phyloP scores from a whole-genome alignment of 2,888 invertebrate species.

The Synergus itoensis region DNA sequence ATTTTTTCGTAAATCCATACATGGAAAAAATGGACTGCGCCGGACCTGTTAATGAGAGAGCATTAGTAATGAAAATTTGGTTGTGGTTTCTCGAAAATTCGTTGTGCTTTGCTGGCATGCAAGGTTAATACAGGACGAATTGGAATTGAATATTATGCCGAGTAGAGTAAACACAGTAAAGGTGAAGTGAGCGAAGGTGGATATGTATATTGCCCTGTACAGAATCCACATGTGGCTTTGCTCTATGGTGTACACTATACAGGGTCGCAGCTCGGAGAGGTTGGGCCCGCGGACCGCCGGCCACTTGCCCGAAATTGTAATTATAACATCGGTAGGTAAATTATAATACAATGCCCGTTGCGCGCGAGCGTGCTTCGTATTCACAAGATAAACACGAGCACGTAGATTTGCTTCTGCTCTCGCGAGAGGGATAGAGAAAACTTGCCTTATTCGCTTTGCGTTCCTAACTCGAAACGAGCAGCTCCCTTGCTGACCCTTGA shows the following conservation, averaged over 20 bases:
- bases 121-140: conserved; percentile 74
- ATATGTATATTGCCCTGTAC: conserved; percentile 37
- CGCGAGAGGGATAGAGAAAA: conserved; percentile 29
- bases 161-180: conserved; percentile 72
- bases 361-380: conserved; percentile 72
- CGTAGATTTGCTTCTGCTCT: conserved; percentile 52
- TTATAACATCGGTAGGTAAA: conserved; percentile 78
- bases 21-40: too few relatives aligned
- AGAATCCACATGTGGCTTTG: conserved; percentile 48
- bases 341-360: conserved; percentile 75
- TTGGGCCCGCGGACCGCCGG: conserved; percentile 55
- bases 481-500: conserved; percentile 28
- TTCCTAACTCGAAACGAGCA: conserved; percentile 22
- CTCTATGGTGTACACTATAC: conserved; percentile 45
- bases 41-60: neutral
- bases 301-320: conserved; percentile 75
- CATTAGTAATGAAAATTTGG: conserved; percentile 12
- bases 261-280: conserved; percentile 49
- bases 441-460: conserved; percentile 36
- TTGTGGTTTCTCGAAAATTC: conserved; percentile 53
- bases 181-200: conserved; percentile 50
- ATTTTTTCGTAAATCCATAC: too few relatives aligned
- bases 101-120: conserved; percentile 52
- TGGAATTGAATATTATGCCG: conserved; percentile 77
- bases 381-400: conserved; percentile 75